Evolutionary conservation across 2,113 vertebrate genomes (phyloP).

Genomic region (Melanocharis versteri): DNA sequence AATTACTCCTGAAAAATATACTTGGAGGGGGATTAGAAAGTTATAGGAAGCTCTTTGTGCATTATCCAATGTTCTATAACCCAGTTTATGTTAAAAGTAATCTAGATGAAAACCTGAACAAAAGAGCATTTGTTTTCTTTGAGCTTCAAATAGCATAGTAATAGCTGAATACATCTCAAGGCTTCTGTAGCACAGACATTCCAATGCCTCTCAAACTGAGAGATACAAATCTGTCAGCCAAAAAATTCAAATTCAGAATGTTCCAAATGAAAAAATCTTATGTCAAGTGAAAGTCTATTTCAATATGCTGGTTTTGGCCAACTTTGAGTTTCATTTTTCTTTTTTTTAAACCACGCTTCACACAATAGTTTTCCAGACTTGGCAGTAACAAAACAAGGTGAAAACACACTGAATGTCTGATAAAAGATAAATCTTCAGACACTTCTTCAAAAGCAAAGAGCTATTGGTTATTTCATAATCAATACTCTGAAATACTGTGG

Average conservation of each 20-base stretch:
- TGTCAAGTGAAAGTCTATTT: neutral
- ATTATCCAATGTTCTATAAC: neutral
- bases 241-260: neutral
- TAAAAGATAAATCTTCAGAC: neutral
- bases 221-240: neutral
- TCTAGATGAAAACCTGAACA: neutral
- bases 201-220: neutral
- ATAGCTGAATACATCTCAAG: neutral
- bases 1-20: neutral
- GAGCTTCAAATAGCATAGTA: neutral
- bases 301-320: neutral
- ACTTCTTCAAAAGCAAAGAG: neutral
- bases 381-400: neutral
- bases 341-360: neutral
- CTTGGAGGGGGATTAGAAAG: neutral
- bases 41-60: neutral
- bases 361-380: neutral
- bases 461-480: too few relatives aligned
- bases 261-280: neutral
- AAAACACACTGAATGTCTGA: neutral
- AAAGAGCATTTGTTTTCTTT: neutral
- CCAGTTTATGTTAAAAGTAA: neutral
- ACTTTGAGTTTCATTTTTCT: neutral
- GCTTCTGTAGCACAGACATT: neutral
- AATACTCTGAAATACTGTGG: neutral